A percentile compares a stretch with the other conserved stretches of the same genome.
These are phyloP conservation scores for Heliothis virescens DNA, from an alignment of 1,140 invertebrate genomes.

Conservation along the genomic window DNA sequence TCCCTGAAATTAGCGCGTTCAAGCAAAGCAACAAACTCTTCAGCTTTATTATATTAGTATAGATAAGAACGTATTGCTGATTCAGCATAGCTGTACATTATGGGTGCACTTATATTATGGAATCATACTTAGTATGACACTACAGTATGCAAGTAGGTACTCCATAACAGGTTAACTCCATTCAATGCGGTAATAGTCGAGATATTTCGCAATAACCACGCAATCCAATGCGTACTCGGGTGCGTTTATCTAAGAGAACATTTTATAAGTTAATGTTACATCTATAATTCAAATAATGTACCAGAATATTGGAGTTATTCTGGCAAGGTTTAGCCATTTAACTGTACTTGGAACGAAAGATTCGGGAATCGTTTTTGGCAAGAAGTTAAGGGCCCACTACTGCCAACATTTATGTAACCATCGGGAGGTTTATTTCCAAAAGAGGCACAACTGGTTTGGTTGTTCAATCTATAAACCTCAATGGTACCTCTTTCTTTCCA, in stretches of 20 bases:
- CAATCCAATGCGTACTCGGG: not conserved
- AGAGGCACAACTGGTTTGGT: no score
- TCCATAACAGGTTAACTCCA: not conserved
- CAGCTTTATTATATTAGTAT: no score
- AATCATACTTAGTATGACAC: slow-evolving; percentile 15
- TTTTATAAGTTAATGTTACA: not conserved
- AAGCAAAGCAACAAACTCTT: no score
- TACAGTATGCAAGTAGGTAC: slow-evolving; percentile 3
- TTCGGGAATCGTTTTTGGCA: not conserved
- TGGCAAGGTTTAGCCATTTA: not conserved
- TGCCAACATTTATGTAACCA: not conserved
- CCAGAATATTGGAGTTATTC: not conserved
- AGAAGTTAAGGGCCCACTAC: not conserved
- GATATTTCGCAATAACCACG: slow-evolving; percentile 1
- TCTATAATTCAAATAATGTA: not conserved
- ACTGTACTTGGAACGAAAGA: not conserved
- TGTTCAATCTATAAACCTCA: no score
- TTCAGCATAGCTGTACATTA: slow-evolving; percentile 8
- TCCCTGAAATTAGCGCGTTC: no score
- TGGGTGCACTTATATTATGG: not conserved
- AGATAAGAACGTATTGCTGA: not conserved
- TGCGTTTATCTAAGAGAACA: not conserved
- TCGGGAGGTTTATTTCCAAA: not conserved
- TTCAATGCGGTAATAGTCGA: slow-evolving; percentile 21
- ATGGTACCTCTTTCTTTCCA: no score